Base-by-base conservation (phyloP, 1,140 invertebrate species). In the Drosophila pandora region DNA sequence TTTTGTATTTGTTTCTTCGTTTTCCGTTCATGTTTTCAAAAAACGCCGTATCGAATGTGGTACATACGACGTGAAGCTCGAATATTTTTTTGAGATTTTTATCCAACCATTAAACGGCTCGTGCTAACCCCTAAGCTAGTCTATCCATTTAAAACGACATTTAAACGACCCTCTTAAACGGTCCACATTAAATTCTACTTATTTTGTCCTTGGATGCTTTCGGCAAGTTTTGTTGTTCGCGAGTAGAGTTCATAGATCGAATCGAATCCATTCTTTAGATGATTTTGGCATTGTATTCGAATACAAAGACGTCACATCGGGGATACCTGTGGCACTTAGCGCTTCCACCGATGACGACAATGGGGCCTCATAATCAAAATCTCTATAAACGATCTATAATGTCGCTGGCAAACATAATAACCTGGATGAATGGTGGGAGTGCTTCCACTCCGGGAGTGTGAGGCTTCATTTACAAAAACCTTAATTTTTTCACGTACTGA, bases 141-240 rank as follows among this genome's bases (percentile, higher is more conserved):
- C 30, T 45, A 48, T 28, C 25, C 7, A 28, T 28, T 28, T 28
- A 28, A 28, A 28, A 28, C 25, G 41, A 23, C 63, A 43, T 54
- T 68, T 68, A 68, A 55, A 28, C 17, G 28, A 47, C 10, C n/a
- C 39, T 52, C 25, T 48, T 55, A 39, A 68, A 67, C 55, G 65
- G 5, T 34, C 65, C 48, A 68, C 61, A 65, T 45, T 53, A 13
- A 34, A 63, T 68, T 67, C 6, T 8, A 43, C 41, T 67, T 47
- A 56, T 43, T 47, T 56, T 47, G 49, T 69, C 65, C 65, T 69
- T 69, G 65, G 7, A 39, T 37, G 63, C 22, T 55, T 56, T 68
- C 54, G 63, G 65, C 63, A 68, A 37, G 30, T 68, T 64, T 32
- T 50, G 60, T 32, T 63, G 22, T 64, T 22, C 25, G 45, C 25